Evolutionary conservation across 2,888 invertebrate genomes (phyloP).

Genomic region (Eurois occulta): DNA sequence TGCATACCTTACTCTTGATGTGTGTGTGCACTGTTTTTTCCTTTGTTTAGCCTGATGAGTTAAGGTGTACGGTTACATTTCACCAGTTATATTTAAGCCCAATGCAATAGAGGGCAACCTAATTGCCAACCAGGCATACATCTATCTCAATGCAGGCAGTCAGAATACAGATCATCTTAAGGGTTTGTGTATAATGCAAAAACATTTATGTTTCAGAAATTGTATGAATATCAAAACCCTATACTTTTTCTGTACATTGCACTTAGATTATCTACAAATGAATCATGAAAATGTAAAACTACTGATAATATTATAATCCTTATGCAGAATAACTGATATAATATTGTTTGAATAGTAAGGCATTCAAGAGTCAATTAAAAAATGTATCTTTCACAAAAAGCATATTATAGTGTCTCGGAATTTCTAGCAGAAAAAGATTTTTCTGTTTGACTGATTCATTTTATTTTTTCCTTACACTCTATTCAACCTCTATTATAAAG

Average conservation of each 20-base stretch:
- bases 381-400: too few species aligned
- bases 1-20: neutral
- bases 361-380: too few species aligned
- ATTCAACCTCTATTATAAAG: neutral
- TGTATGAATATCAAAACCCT: neutral
- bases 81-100: neutral
- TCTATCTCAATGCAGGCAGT: neutral
- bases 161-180: neutral
- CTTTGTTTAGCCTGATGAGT: neutral
- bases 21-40: neutral
- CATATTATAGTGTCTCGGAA: too few species aligned
- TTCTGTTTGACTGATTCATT: too few species aligned
- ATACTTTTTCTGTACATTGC: neutral
- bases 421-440: too few species aligned
- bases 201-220: neutral
- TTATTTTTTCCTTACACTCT: too few species aligned
- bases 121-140: neutral
- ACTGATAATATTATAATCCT: constrained; percentile 26
- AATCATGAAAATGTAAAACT: constrained; percentile 1
- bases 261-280: constrained; percentile 22
- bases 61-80: neutral
- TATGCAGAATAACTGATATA: neutral
- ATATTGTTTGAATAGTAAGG: neutral
- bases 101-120: neutral
- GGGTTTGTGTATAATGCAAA: neutral